These are phyloP conservation scores for Electrona antarctica DNA, from an alignment of 2,113 vertebrate species.

Conservation along the genomic window DNA sequence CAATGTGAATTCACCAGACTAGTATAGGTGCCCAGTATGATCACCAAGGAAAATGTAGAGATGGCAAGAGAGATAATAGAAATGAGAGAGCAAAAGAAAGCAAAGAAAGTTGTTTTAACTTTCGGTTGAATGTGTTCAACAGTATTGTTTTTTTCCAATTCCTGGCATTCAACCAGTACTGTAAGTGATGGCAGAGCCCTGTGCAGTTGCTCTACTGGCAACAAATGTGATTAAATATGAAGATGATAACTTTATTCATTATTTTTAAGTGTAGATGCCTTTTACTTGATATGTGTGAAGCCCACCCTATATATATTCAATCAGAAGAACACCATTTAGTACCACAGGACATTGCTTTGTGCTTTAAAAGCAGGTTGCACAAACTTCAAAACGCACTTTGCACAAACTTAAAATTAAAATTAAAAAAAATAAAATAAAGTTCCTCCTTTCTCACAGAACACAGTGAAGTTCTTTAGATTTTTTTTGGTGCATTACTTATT, in stretches of 20 bases:
- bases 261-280: slow-evolving; percentile 57
- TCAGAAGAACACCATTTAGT: slow-evolving; percentile 31
- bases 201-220: slow-evolving; percentile 64
- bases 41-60: slow-evolving; percentile 68
- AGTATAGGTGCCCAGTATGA: slow-evolving; percentile 50
- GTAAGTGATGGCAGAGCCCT: slow-evolving; percentile 67
- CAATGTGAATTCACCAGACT: no score
- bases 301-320: slow-evolving; percentile 49
- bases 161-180: slow-evolving; percentile 67
- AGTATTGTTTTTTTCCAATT: slow-evolving; percentile 62
- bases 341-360: slow-evolving; percentile 39
- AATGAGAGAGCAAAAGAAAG: slow-evolving; percentile 18
- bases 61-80: slow-evolving; percentile 72
- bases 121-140: slow-evolving; percentile 89
- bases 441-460: slow-evolving; percentile 55
- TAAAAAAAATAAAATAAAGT: no score
- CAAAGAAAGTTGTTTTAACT: slow-evolving; percentile 66
- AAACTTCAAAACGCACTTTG: slow-evolving; percentile 45
- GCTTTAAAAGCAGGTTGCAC: slow-evolving; percentile 42
- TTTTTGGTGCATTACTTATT: slow-evolving; percentile 64
- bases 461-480: slow-evolving; percentile 59
- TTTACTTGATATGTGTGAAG: slow-evolving; percentile 58
- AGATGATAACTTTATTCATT: slow-evolving; percentile 55
- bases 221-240: slow-evolving; percentile 62
- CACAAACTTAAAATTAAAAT: no score